These are phyloP conservation scores for Tetanocera ferruginea DNA, from an alignment of 2,888 invertebrate species.

Conservation along the genomic window DNA sequence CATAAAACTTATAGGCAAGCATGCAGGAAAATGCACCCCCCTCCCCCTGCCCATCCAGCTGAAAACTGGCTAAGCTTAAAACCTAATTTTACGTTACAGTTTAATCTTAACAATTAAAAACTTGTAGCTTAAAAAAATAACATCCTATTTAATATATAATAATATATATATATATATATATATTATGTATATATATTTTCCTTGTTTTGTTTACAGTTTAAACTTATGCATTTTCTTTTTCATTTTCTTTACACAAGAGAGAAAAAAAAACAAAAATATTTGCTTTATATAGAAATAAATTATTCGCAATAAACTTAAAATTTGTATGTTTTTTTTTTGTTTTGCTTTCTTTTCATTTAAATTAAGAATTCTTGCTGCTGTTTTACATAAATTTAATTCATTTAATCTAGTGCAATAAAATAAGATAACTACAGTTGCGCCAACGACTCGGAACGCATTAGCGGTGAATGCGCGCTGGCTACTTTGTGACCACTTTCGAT, in stretches of 20 bases:
- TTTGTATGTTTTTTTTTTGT: conserved; percentile 17
- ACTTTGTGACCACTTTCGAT: conserved; percentile 81
- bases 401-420: conserved; percentile 34
- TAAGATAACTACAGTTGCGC: conserved; percentile 76
- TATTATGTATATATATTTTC: conserved; percentile 5
- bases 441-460: conserved; percentile 83
- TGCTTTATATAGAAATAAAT: conserved; percentile 24
- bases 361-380: conserved; percentile 18
- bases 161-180: no score
- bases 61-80: background rate
- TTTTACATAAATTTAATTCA: conserved; percentile 27
- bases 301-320: conserved; percentile 17
- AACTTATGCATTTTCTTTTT: background rate
- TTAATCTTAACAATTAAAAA: background rate
- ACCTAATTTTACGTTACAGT: conserved; percentile 1
- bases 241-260: background rate
- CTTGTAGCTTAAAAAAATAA: background rate
- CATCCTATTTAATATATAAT: background rate
- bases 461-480: conserved; percentile 82
- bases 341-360: conserved; percentile 7
- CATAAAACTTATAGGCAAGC: background rate
- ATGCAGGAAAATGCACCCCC: background rate
- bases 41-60: no score
- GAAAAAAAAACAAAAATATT: background rate
- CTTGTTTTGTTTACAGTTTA: conserved; percentile 4